Percentiles rank a stretch among this genome's conserved stretches.
Evolutionary conservation across 1,140 invertebrate genomes (phyloP).

Genomic region (Cherax quadricarinatus): DNA sequence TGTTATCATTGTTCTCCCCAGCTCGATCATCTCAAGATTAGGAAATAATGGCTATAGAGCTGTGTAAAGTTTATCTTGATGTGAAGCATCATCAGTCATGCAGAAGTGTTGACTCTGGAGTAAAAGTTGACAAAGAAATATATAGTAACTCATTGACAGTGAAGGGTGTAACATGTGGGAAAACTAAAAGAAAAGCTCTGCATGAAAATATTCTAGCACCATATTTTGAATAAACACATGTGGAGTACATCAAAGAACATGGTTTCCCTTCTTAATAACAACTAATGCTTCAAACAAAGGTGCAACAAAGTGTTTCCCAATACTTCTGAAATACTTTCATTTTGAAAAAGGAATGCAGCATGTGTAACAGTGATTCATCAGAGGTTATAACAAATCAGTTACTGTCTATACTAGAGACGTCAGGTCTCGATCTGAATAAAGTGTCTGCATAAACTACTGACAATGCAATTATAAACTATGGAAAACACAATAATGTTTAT

Average conservation of each 20-base stretch:
- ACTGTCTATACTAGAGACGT: not conserved
- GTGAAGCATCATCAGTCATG: conserved; percentile 24
- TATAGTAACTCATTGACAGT: conserved; percentile 8
- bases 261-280: conserved; percentile 1
- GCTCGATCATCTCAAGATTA: not conserved
- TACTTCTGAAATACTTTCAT: conserved; percentile 25
- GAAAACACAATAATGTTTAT: not conserved
- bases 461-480: not conserved
- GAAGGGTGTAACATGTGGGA: conserved; percentile 11
- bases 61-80: not conserved
- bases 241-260: conserved; percentile 27
- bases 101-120: not conserved
- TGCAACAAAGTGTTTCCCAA: conserved; percentile 21
- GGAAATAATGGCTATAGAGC: not conserved
- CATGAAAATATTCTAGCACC: conserved; percentile 30
- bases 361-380: not conserved
- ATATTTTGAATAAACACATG: conserved; percentile 8
- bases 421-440: not conserved
- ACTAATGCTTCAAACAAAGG: conserved; percentile 19
- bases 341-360: not conserved
- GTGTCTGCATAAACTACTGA: not conserved
- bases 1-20: not conserved
- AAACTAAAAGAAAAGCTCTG: conserved; percentile 13
- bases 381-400: not conserved
- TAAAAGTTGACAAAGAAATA: conserved; percentile 22